Evolutionary conservation across 2,888 invertebrate species (phyloP), one percentile per base, ranked within the genome.

Genomic region (Xylocampa areola): DNA sequence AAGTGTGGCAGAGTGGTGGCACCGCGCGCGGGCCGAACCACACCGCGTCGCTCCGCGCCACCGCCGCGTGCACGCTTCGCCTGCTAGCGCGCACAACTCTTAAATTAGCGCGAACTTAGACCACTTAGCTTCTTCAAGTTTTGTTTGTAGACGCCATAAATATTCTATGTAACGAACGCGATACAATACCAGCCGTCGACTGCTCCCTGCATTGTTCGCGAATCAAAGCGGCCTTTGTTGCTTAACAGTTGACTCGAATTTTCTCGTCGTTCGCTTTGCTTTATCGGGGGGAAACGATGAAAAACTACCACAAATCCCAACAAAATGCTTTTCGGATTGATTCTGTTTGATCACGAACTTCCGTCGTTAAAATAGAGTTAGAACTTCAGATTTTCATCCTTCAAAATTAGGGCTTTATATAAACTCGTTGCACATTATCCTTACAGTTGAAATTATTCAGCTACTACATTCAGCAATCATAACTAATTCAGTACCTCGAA

Each of bases 51-150:
- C 80, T 79, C 73, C 75, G 71, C 72, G 70, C 63, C 68, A 74
- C n/a, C 71, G 71, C 45, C 54, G 57, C 66, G 71, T 76, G 80
- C 81, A 76, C 72, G 81, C 80, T 79, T 81, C 74, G 80, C 73
- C 81, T 77, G 82, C 84, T 80, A 81, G 76, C 80, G 76, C 80
- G 77, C 80, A 84, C 80, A 90, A 90, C 90, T 92, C 92, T 94
- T 91, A 91, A 91, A 93, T 92, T 93, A 93, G 89, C 88, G 82
- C 88, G 83, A 91, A 92, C 88, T 93, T 91, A 88, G 87, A 88
- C 88, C 88, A 91, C 89, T 91, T 92, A 90, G 89, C 88, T 90
- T 90, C 89, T 89, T 91, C 84, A 82, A 91, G 88, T 90, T 92
- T 91, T 92, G 91, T 91, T 91, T 91, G 90, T 85, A 89, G 86